Conservation (phyloP, 2,888 invertebrate species). For the Gibbula magus region DNA sequence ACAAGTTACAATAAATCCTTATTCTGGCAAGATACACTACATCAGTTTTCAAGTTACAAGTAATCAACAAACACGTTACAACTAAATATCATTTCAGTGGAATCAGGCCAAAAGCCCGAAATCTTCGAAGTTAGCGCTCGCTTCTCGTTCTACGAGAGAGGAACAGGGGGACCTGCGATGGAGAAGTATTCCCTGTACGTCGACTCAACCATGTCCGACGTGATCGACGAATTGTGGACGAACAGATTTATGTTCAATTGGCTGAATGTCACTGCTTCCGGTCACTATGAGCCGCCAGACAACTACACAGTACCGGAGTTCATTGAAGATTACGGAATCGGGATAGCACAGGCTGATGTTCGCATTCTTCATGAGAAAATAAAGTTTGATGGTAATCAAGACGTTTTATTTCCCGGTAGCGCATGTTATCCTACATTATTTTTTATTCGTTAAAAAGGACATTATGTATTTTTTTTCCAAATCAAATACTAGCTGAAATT, state of each 20-base stretch:
- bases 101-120: not conserved
- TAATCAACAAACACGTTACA: not conserved
- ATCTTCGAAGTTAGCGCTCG: not conserved
- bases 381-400: not conserved
- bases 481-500: too few species aligned
- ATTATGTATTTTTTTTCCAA: too few species aligned
- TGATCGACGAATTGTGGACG: not conserved
- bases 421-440: too few species aligned
- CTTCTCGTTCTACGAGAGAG: not conserved
- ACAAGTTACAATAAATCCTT: not conserved
- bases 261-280: constrained; percentile 5
- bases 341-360: not conserved
- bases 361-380: not conserved
- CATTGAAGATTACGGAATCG: not conserved
- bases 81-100: not conserved
- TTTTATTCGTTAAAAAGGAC: too few species aligned
- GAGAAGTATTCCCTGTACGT: constrained; percentile 7
- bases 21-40: not conserved
- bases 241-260: constrained; percentile 1
- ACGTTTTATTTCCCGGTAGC: too few species aligned
- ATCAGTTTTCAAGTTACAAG: not conserved
- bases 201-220: not conserved
- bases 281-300: not conserved
- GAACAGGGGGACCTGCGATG: not conserved
- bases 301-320: not conserved